Evolutionary conservation across 2,888 invertebrate species (phyloP), one percentile per base, ranked within the genome.

Genomic region (Eurois occulta): DNA sequence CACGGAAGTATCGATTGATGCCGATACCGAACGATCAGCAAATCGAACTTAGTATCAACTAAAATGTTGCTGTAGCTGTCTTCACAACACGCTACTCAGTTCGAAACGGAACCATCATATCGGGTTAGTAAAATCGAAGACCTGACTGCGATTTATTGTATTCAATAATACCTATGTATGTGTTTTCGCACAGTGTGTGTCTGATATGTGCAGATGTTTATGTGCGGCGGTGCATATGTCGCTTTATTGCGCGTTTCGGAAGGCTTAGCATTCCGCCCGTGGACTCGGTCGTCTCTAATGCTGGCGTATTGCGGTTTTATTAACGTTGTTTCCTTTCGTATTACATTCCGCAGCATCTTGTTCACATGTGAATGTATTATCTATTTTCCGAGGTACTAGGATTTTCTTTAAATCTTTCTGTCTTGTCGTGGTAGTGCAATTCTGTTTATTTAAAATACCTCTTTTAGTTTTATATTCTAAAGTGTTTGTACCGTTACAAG

Each of bases 261-360:
- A 91, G 91, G 91, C 91, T 93, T 91, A 91, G 88, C 93, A 94
- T 95, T 95, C 94, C 94, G 86, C 84, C 90, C 90, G 90, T 91
- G 91, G 92, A 91, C 91, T 90, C 89, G 85, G 90, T 89, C 88
- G 91, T 87, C 87, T 93, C 91, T 94, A 93, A 94, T 93, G 92
- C 91, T 91, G 88, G 90, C 90, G 91, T 93, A 91, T 92, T 94
- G 95, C 92, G 94, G 95, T 95, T 94, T 93, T 94, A 93, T 94
- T 94, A 94, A 92, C 92, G 93, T 91, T 93, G 92, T 91, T 91
- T 91, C 91, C 91, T 93, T 92, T 92, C 92, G 91, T 93, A 94
- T 93, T 92, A 93, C 93, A 94, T 94, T 94, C 94, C 91, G 80
- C 86, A 88, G 89, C 89, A 90, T 91, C 90, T 91, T 91, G 89